Conservation (phyloP, 2,888 invertebrate species). For the Pristionchus exspectatus region DNA sequence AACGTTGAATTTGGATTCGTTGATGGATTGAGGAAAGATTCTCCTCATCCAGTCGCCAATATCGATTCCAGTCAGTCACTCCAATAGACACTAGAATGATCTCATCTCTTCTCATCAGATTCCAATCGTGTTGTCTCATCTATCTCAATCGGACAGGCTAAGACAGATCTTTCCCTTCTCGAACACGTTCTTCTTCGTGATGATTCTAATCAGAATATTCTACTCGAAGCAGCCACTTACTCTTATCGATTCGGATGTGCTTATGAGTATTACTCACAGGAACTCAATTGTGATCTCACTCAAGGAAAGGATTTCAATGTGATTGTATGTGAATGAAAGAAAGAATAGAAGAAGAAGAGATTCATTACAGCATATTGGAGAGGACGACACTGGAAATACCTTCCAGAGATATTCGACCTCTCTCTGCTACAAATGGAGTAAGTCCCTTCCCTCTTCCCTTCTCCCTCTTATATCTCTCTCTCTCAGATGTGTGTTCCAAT, state of each 20-base stretch:
- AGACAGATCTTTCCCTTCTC: conserved; percentile 24
- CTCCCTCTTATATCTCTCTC: not conserved
- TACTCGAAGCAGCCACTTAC: conserved; percentile 46
- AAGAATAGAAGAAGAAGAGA: conserved; percentile 12
- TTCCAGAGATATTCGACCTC: conserved; percentile 54
- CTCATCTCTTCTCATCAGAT: not conserved
- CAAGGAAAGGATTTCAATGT: conserved; percentile 47
- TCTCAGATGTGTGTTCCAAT: conserved; percentile 41
- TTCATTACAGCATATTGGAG: conserved; percentile 48
- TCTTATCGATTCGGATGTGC: conserved; percentile 61
- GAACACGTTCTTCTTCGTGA: conserved; percentile 26
- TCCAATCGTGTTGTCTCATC: conserved; percentile 31
- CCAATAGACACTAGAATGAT: not conserved
- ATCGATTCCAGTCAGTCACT: conserved; percentile 34
- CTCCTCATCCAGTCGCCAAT: conserved; percentile 58
- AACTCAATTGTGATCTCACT: conserved; percentile 64
- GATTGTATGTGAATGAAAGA: not conserved
- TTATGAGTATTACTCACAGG: conserved; percentile 71
- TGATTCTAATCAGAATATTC: not conserved
- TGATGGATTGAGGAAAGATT: conserved; percentile 60
- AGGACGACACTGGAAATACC: conserved; percentile 50
- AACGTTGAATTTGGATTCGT: conserved; percentile 68
- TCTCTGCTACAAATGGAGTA: conserved; percentile 52
- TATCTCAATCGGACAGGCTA: not conserved
- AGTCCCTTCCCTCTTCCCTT: not conserved